Base-by-base conservation (phyloP, 2,888 invertebrate species). In the Heliconius charithonia region DNA sequence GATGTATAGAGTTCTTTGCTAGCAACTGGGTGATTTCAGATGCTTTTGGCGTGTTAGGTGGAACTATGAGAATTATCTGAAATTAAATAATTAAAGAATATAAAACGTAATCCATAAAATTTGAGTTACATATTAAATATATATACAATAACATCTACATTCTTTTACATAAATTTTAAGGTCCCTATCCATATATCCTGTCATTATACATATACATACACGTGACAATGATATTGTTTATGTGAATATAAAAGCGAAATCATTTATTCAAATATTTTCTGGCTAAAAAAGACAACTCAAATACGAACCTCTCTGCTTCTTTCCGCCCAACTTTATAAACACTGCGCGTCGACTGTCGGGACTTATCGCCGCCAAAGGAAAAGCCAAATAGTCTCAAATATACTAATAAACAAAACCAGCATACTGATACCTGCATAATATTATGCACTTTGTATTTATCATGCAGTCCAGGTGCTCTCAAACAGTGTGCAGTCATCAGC, bases 371-470 rank as follows among this genome's bases (percentile, higher is more conserved):
- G 12, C 62, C 25, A 12, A 59, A 25, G 16, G 1, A 25, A n/a
- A 25, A 62, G 4, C 4, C 62, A 62, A 27, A 63, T 16, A 63
- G 2, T 2, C 0, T 59, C 10, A 10, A n/a, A 12, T 59, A 22
- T 59, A 63, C 16, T 63, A 29, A 63, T 63, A 16, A 63, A 63
- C 63, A 2, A 63, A 16, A 63, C 27, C 13, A 63, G 27, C 16
- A 27, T 29, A 6, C 13, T 63, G 70, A 37, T 32, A 92, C 94
- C 91, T 94, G 94, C 78, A 95, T 79, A 78, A 95, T 91, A 13
- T 89, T 93, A 79, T 92, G 89, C 16, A 93, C 93, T 29, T 82
- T 83, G 81, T 94, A 94, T 80, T 94, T 94, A 75, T 93, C 89
- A 82, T 94, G 93, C 62, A 95, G 82, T 0, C 84, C 89, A 0